Percentiles rank a stretch among this genome's conserved stretches.
Conservation (phyloP, 2,797 vertebrate genomes). For the Xerus rutilus region DNA sequence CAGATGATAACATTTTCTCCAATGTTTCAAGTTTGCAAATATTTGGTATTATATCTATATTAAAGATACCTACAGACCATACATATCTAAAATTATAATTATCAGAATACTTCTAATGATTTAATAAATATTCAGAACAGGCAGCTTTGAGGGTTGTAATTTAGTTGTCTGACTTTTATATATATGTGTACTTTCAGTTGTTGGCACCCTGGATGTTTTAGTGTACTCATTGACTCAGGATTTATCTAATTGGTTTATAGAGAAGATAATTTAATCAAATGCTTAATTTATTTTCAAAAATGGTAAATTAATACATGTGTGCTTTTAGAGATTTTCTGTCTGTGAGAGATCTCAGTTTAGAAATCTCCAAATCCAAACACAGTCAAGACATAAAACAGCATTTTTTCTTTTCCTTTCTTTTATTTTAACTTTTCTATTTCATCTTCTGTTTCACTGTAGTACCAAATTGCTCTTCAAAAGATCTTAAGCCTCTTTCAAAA, state of each 20-base stretch:
- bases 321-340: slow-evolving; percentile 55
- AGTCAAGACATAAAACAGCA: slow-evolving; percentile 63
- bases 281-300: slow-evolving; percentile 67
- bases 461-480: slow-evolving; percentile 78
- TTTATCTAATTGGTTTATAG: slow-evolving; percentile 65
- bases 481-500: slow-evolving; percentile 77
- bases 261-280: slow-evolving; percentile 73
- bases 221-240: slow-evolving; percentile 47
- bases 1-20: background rate
- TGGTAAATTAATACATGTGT: slow-evolving; percentile 59
- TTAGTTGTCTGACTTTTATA: slow-evolving; percentile 61
- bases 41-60: background rate
- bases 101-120: slow-evolving; percentile 27
- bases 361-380: slow-evolving; percentile 70
- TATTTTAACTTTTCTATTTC: slow-evolving; percentile 64
- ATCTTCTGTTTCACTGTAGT: slow-evolving; percentile 67
- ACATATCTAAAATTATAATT: slow-evolving; percentile 62
- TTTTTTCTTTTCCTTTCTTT: slow-evolving; percentile 18
- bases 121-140: slow-evolving; percentile 63
- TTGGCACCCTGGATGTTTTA: slow-evolving; percentile 41
- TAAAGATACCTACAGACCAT: background rate
- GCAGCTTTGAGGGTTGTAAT: slow-evolving; percentile 12
- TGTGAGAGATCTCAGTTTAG: slow-evolving; percentile 68
- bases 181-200: slow-evolving; percentile 1
- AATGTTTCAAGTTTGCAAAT: background rate